Conservation (phyloP, 2,797 vertebrate species). For the Parotocinclus haroldoi region DNA sequence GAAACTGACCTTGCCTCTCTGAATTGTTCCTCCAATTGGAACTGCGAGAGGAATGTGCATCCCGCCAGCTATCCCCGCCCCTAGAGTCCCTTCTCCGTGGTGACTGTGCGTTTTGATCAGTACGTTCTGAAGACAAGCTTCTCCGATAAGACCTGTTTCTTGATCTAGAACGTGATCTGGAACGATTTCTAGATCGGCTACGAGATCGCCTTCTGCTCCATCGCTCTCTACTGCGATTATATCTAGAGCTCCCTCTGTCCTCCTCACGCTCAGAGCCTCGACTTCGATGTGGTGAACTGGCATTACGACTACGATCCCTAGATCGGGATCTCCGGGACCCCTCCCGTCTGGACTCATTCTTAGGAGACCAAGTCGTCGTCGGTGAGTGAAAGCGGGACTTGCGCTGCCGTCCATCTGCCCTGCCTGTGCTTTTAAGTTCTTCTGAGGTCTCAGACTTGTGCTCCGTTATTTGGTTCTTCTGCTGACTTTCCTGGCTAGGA, state of each 20-base stretch:
- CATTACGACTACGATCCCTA: conserved; percentile 40
- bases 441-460: conserved; percentile 30
- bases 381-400: conserved; percentile 93
- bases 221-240: conserved; percentile 67
- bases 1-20: conserved; percentile 68
- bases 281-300: conserved; percentile 62
- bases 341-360: conserved; percentile 69
- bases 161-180: conserved; percentile 69
- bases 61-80: conserved; percentile 76
- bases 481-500: conserved; percentile 51
- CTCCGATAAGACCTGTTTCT: conserved; percentile 77
- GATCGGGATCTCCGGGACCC: conserved; percentile 74
- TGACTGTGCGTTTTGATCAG: conserved; percentile 74
- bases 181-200: conserved; percentile 74
- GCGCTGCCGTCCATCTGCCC: conserved; percentile 76
- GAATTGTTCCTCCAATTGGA: conserved; percentile 70
- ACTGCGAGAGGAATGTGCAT: conserved; percentile 71
- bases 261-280: conserved; percentile 68
- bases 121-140: conserved; percentile 65
- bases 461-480: conserved; percentile 48
- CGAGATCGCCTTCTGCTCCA: conserved; percentile 78
- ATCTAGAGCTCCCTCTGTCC: conserved; percentile 60
- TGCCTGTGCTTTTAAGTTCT: conserved; percentile 58
- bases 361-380: conserved; percentile 90
- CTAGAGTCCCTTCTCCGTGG: conserved; percentile 82